phyloP scores from a whole-genome alignment of 2,797 vertebrate genomes.

The Halcyon badia region DNA sequence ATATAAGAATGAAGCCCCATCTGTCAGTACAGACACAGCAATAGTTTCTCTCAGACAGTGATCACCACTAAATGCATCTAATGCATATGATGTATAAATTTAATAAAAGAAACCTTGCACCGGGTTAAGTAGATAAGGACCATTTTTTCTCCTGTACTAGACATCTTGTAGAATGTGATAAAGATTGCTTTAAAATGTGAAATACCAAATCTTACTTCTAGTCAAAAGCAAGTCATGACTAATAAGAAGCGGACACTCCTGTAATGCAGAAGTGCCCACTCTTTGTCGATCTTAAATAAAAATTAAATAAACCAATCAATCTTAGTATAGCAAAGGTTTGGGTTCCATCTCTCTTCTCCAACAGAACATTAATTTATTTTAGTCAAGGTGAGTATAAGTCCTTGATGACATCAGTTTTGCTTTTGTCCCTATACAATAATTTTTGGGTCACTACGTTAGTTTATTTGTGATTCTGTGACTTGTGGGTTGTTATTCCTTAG shows the following conservation, averaged over 20 bases:
- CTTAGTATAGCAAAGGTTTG: not conserved
- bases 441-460: not conserved
- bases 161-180: not conserved
- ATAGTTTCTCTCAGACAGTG: not conserved
- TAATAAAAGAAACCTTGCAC: not conserved
- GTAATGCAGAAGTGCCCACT: not conserved
- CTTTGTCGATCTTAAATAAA: not conserved
- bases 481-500: not conserved
- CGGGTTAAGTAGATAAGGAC: not conserved
- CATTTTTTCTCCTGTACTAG: not conserved
- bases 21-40: not conserved
- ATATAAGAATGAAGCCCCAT: not conserved
- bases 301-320: too few species aligned
- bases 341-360: not conserved
- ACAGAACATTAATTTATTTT: not conserved
- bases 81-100: not conserved
- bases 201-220: not conserved
- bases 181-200: not conserved
- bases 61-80: not conserved
- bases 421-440: not conserved
- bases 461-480: not conserved
- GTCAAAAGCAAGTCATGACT: not conserved
- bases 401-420: not conserved
- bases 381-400: not conserved
- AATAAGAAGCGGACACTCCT: not conserved